phyloP scores from a whole-genome alignment of 2,888 invertebrate species.

The Drosophila eohydei region DNA sequence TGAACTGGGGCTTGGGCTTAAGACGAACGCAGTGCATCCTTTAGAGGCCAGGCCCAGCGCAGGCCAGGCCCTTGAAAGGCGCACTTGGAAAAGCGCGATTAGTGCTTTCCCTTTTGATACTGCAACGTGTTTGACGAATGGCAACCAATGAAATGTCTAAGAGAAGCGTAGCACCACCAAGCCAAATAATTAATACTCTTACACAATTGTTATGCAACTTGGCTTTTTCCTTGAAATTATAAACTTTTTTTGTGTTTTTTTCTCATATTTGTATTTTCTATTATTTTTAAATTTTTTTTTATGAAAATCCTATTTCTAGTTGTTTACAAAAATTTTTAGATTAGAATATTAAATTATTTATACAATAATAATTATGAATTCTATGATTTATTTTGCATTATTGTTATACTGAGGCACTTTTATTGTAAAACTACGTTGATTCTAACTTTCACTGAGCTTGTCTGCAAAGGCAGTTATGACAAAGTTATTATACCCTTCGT shows the following conservation, averaged over 20 bases:
- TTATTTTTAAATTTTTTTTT: too few relatives aligned
- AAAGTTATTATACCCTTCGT: slow-evolving; percentile 33
- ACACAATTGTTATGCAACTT: too few relatives aligned
- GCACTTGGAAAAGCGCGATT: slow-evolving; percentile 59
- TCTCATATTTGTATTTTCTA: too few relatives aligned
- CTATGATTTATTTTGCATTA: background rate
- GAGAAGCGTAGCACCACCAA: slow-evolving; percentile 14
- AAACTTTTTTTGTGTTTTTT: too few relatives aligned
- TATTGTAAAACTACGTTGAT: background rate
- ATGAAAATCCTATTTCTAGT: too few relatives aligned
- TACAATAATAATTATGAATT: background rate
- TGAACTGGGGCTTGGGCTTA: slow-evolving; percentile 31
- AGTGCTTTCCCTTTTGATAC: slow-evolving; percentile 71
- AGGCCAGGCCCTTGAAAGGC: slow-evolving; percentile 34
- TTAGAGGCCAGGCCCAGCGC: slow-evolving; percentile 42
- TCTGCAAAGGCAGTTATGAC: background rate
- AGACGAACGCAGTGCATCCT: slow-evolving; percentile 51
- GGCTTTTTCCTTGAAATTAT: too few relatives aligned
- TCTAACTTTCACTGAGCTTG: background rate
- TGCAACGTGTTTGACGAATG: slow-evolving; percentile 46
- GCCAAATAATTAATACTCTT: slow-evolving; percentile 14
- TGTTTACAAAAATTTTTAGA: too few relatives aligned
- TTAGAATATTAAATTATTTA: too few relatives aligned
- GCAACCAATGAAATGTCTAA: slow-evolving; percentile 49
- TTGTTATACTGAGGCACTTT: background rate